Evolutionary conservation across 92 coral and sea anemone genomes (phyloP).

Genomic region (Siderastrea siderea): DNA sequence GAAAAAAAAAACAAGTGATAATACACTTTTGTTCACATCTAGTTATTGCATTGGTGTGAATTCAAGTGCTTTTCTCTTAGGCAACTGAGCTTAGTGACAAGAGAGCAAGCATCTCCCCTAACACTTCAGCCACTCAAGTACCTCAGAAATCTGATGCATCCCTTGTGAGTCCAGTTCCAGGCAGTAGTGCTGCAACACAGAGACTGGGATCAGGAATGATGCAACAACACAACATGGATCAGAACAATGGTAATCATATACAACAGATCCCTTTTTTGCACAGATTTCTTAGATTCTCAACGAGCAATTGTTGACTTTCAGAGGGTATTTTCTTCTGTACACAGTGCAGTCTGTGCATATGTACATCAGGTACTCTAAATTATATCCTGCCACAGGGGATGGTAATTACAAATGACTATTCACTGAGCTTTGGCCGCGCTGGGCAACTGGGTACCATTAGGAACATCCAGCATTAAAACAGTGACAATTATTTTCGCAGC

Average conservation of each 20-base stretch:
- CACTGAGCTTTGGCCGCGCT: too few relatives aligned
- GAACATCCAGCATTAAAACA: neutral
- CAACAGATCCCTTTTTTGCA: neutral
- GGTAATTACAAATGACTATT: too few relatives aligned
- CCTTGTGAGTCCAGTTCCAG: slow-evolving; percentile 42
- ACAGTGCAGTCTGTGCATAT: too few relatives aligned
- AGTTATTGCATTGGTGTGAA: neutral
- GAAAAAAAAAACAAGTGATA: too few relatives aligned
- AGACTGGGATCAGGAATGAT: slow-evolving; percentile 33
- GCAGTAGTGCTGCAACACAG: slow-evolving; percentile 16
- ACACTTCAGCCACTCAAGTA: slow-evolving; percentile 41
- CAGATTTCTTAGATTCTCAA: neutral
- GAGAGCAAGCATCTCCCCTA: slow-evolving; percentile 68
- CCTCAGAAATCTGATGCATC: slow-evolving; percentile 45
- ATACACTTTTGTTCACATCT: neutral
- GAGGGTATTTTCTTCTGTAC: too few relatives aligned
- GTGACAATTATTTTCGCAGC: too few relatives aligned
- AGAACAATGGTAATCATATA: slow-evolving; percentile 19
- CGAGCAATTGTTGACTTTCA: too few relatives aligned
- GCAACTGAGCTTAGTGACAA: slow-evolving; percentile 83
- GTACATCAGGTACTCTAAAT: too few relatives aligned
- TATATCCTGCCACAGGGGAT: too few relatives aligned
- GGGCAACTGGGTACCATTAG: too few relatives aligned
- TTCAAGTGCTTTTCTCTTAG: slow-evolving; percentile 19
- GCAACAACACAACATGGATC: slow-evolving; percentile 37